Percentiles rank a stretch among this genome's conserved stretches.
phyloP scores from a whole-genome alignment of 2,113 vertebrate genomes.

The Ceratotherium simum region DNA sequence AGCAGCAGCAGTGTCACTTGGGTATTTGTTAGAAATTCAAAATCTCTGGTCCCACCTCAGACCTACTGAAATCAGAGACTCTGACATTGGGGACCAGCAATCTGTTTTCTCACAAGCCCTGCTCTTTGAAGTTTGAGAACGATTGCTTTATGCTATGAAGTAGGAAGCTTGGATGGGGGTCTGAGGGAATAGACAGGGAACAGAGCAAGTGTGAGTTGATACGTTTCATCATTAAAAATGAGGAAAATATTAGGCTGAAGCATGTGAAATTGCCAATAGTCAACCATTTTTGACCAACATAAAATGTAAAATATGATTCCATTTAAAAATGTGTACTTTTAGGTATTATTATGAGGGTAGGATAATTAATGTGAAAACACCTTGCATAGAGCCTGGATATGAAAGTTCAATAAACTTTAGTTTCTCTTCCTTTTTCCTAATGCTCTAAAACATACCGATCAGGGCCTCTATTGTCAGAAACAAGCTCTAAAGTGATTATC shows the following conservation, averaged over 20 bases:
- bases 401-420: not conserved
- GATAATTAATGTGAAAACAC: not conserved
- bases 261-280: not conserved
- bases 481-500: conserved; percentile 6
- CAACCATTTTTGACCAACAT: not conserved
- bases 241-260: not conserved
- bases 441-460: not conserved
- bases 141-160: not conserved
- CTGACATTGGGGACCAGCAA: not conserved
- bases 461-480: not conserved
- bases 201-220: not conserved
- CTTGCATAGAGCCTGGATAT: not conserved
- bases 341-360: not conserved
- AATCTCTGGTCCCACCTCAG: not conserved
- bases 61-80: not conserved
- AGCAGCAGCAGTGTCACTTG: not conserved
- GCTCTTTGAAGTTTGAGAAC: not conserved
- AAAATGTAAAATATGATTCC: not conserved
- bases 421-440: not conserved
- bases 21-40: not conserved
- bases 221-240: not conserved
- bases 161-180: not conserved
- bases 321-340: not conserved
- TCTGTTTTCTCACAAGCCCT: not conserved
- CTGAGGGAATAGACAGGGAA: not conserved